Conservation (phyloP, 2,888 invertebrate species). For the Callyntrura guangdongensis region DNA sequence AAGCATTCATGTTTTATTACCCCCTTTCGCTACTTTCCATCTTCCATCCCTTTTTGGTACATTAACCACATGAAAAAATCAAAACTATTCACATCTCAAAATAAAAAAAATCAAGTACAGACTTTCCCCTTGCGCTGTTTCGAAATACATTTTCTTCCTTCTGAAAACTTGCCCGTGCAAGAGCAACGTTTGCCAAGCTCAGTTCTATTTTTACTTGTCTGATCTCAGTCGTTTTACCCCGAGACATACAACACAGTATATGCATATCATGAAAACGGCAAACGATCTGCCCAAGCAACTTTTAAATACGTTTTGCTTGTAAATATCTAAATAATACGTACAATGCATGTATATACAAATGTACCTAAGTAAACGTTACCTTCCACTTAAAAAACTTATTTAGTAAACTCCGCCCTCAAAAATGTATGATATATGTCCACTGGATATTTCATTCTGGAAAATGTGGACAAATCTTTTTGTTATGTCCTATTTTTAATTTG, state of each 20-base stretch:
- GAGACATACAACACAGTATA: background rate
- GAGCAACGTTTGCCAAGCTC: constrained; percentile 46
- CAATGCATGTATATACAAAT: background rate
- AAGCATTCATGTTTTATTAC: background rate
- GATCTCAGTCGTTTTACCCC: constrained; percentile 53
- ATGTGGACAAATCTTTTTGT: background rate
- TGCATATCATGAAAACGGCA: constrained; percentile 27
- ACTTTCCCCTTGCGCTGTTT: background rate
- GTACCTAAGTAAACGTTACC: constrained; percentile 31
- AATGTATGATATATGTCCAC: background rate
- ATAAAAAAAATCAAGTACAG: constrained; percentile 7
- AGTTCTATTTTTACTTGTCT: constrained; percentile 72
- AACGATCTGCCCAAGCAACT: constrained; percentile 15
- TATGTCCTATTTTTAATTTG: background rate
- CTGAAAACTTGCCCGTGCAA: background rate
- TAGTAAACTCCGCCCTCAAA: background rate
- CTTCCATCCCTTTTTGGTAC: background rate
- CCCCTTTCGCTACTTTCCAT: background rate
- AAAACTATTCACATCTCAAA: background rate
- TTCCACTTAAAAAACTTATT: constrained; percentile 42
- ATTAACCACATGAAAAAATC: constrained; percentile 4
- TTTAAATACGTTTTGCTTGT: background rate
- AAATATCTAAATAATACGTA: background rate
- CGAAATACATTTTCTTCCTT: background rate
- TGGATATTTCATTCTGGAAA: constrained; percentile 5